Evolutionary conservation across 2,888 invertebrate genomes (phyloP), one percentile per base, ranked within the genome.

Genomic region (Chrysolina americana): DNA sequence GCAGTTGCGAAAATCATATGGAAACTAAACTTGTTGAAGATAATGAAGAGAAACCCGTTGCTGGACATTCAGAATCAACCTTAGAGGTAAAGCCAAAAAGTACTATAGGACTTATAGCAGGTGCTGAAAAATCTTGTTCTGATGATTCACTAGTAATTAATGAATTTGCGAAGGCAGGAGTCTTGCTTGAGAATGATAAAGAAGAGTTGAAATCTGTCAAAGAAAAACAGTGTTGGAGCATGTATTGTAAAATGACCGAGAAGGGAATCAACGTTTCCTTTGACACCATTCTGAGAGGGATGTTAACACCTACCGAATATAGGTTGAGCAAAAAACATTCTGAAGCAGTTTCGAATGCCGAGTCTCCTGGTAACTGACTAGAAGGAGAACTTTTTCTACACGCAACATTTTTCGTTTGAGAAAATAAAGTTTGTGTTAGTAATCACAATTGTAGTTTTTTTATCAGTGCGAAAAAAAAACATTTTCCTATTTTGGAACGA

Each of bases 261-360:
- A 93, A 92, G 82, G 93, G 93, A 0, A 90, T 93, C 17, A 90
- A 89, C 68, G 91, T 93, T 3, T 92, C 92, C 6, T 93, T 92
- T 80, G 93, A 93, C 76, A 93, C 93, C 0, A 92, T 93, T 59
- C 84, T 93, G 65, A 90, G 93, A 80, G 93, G 93, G 48, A 92
- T 93, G 92, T 85, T 93, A 77, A 93, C 93, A 10, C 93, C 93
- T 5, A 93, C 93, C 0, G 93, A 93, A 85, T 93, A 93, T 83
- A 89, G 93, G 78, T 88, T 92, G 81, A 88, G 92, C 75, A 91
- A 91, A 65, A 83, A 79, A 74, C 65, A 74, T 53, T 66, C 41
- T 9, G 21, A 70, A 19, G 41, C 17, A 56, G 44, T 19, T 15
- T n/a, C 65, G 1, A 70, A 36, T 59, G 41, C 59, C 8, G 69